Conservation (phyloP, 1,140 invertebrate genomes). For the Kradibia gibbosae region DNA sequence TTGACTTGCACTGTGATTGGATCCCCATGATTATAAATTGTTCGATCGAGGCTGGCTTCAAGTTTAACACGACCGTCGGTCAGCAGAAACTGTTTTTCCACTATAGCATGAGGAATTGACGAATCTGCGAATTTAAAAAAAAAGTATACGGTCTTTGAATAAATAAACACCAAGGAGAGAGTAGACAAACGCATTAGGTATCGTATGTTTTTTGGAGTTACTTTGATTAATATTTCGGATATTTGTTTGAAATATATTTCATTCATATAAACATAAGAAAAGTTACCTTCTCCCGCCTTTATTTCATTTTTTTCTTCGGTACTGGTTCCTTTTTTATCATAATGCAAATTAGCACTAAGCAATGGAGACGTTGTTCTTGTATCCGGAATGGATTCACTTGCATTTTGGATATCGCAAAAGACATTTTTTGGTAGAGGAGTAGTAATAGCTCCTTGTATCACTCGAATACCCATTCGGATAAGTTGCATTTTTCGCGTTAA, state of each 20-base stretch:
- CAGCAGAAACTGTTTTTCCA: conserved; percentile 77
- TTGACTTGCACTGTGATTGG: conserved; percentile 89
- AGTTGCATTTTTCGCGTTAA: conserved; percentile 79
- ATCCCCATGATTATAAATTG: conserved; percentile 94
- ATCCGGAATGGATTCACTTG: conserved; percentile 14
- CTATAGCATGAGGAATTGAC: conserved; percentile 67
- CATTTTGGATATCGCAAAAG: neutral
- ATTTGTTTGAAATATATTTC: neutral
- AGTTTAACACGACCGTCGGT: conserved; percentile 82
- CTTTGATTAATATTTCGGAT: neutral
- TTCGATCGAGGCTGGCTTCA: conserved; percentile 93
- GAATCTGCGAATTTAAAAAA: conserved; percentile 60
- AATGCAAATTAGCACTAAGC: neutral
- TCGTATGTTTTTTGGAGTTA: neutral
- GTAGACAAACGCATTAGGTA: neutral
- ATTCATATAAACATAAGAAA: neutral
- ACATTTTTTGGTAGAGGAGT: conserved; percentile 66
- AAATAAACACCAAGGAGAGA: neutral
- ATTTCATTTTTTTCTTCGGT: conserved; percentile 42
- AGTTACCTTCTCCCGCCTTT: conserved; percentile 31
- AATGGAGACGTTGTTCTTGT: conserved; percentile 4
- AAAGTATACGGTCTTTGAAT: neutral
- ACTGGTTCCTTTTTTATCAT: conserved; percentile 10
- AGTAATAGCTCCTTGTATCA: conserved; percentile 77
- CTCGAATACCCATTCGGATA: conserved; percentile 88